These are phyloP conservation scores for Rutpela maculata DNA, from an alignment of 2,888 invertebrate genomes.

Conservation along the genomic window DNA sequence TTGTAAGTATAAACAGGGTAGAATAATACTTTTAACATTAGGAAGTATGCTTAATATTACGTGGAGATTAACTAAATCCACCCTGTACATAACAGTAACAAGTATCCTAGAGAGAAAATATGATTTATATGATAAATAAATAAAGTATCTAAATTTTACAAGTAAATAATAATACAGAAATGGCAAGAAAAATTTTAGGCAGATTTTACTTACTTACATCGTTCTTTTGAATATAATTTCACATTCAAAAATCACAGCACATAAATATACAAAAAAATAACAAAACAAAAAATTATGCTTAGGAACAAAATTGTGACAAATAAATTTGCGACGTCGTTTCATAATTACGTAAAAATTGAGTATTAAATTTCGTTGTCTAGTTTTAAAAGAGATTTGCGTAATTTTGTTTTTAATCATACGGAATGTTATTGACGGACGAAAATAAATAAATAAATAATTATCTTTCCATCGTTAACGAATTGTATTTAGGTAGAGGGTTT, in stretches of 20 bases:
- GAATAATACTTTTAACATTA: constrained; percentile 68
- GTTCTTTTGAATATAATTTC: constrained; percentile 66
- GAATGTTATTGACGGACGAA: constrained; percentile 24
- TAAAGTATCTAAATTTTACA: constrained; percentile 62
- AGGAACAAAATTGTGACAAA: constrained; percentile 68
- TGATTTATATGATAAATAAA: constrained; percentile 65
- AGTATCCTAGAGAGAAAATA: constrained; percentile 55
- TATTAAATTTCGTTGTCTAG: constrained; percentile 35
- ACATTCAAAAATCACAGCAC: constrained; percentile 74
- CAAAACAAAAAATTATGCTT: constrained; percentile 68
- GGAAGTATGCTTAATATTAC: constrained; percentile 62
- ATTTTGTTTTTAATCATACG: constrained; percentile 12
- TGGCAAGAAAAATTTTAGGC: constrained; percentile 74
- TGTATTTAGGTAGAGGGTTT: constrained; percentile 8
- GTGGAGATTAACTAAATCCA: constrained; percentile 48
- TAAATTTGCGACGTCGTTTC: constrained; percentile 16
- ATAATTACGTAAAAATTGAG: constrained; percentile 21
- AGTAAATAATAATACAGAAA: constrained; percentile 71
- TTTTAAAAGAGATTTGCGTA: not conserved
- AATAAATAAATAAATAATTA: constrained; percentile 27
- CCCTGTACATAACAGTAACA: constrained; percentile 60
- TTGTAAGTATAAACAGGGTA: constrained; percentile 56
- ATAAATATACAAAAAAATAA: constrained; percentile 68
- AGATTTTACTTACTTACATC: constrained; percentile 64
- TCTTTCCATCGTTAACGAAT: constrained; percentile 8